Base-by-base conservation (phyloP, 92 coral and sea anemone genomes). In the Actinernus sp. region DNA sequence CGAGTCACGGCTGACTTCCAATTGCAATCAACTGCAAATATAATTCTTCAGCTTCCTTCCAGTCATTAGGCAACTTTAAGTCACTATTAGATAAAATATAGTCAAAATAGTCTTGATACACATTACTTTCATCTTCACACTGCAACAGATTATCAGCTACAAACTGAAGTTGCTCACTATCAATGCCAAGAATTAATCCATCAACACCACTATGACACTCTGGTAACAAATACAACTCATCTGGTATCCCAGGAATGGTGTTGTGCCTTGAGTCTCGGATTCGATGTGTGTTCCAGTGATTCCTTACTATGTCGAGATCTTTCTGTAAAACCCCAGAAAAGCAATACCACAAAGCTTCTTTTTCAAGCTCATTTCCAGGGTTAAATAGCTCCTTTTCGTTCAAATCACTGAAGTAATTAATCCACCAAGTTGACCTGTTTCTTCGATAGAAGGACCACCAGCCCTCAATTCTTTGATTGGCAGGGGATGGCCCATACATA, bases 261-360 rank as follows among this genome's bases (percentile, higher is more conserved):
- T 69, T 60, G 38, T 74, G 77, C 32, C 26, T 63, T n/a, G 88
- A 86, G 30, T 76, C 41, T 31, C 85, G 41, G 23, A 86, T 80
- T 1, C 65, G 80, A 58, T 68, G 88, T 12, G 63, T 67, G 53
- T 87, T 87, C 88, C 88, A 81, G 22, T 62, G 77, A 58, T 80
- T 85, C 55, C 44, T 81, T 31, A 81, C 66, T 24, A 51, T 51
- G 60, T 86, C 84, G 14, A 70, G 68, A 57, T 70, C 69, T 29
- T 63, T 37, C 47, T 80, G 73, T n/a, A 73, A 21, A 23, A 73
- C 23, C 26, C 58, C 59, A 44, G 74, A 62, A 54, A 80, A 80
- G 44, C 73, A 80, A 71, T 45, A 80, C 86, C 79, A 55, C 26
- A 70, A n/a, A 17, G 53, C 56, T 30, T 62, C 80, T 16, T 56